Base-by-base conservation (phyloP, 2,113 vertebrate species). In the Sterrhoptilus dennistouni region DNA sequence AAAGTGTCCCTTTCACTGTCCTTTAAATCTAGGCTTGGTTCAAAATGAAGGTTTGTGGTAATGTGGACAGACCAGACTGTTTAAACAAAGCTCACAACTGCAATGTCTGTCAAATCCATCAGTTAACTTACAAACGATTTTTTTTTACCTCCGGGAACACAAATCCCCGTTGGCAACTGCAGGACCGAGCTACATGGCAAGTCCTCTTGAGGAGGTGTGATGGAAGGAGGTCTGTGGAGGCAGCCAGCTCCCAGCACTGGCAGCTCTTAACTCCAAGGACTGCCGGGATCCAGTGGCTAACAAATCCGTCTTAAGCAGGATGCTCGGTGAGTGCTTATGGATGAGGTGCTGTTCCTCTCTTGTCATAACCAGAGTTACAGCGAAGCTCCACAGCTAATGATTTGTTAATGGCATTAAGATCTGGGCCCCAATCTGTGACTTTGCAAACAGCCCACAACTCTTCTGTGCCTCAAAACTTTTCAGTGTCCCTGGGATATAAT, bases 401-500 rank as follows among this genome's bases (percentile, higher is more conserved):
- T 90, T 93, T 60, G 83, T 90, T 92, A 92, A 83, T 87, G 72
- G 68, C 45, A 86, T 94, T 59, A 93, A 94, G 90, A 81, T 76
- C 83, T 83, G 72, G 36, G 47, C 60, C 76, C 52, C 68, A 83
- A 0, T 44, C 68, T 81, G 90, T 81, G 86, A 78, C 83, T 83
- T 72, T 70, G 42, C 56, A 53, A 33, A 8, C 87, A 94, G 66
- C 88, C 72, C 71, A 49, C 75, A 66, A 65, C 52, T 94, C 91
- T 75, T 90, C 61, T 65, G 15, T 45, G 49, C 79, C 74, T 79
- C 54, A 24, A 63, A 90, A 89, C 56, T 96, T 95, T 82, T 87
- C 68, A 28, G 56, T 83, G 82, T 96, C 44, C 90, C 90, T 77
- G 63, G 50, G 83, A 96, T 77, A 92, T 94, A 96, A 89, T 93